A percentile compares a stretch with the other conserved stretches of the same genome.
Evolutionary conservation across 2,113 vertebrate species (phyloP).

Genomic region (Macrotus californicus): DNA sequence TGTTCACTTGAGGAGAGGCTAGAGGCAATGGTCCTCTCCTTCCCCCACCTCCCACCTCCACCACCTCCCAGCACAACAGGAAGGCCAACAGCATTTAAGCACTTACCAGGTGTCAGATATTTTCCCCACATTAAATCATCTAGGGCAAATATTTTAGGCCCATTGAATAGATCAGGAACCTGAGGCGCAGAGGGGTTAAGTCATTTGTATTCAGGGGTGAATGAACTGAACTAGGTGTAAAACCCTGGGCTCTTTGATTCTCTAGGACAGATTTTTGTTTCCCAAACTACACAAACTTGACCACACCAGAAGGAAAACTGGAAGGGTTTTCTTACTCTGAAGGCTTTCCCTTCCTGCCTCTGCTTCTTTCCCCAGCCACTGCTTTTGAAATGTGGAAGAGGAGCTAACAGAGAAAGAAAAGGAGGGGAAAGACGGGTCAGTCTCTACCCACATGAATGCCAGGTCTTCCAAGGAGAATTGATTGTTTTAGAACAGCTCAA

Average conservation of each 20-base stretch:
- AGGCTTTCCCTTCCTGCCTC: neutral
- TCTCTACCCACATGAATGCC: neutral
- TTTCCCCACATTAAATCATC: neutral
- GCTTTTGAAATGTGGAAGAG: neutral
- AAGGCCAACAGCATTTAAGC: neutral
- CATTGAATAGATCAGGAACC: neutral
- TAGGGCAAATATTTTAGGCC: neutral
- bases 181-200: neutral
- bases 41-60: accelerated
- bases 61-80: neutral
- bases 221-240: neutral
- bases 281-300: neutral
- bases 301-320: neutral
- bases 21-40: no score
- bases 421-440: neutral
- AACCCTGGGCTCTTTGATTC: neutral
- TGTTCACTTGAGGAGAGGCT: neutral
- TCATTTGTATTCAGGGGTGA: neutral
- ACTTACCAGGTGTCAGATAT: neutral
- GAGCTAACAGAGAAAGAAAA: neutral
- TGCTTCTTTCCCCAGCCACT: neutral
- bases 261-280: neutral
- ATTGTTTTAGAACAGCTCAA: neutral
- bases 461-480: neutral
- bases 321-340: neutral